Conservation (phyloP, 1,140 invertebrate species). For the Brachionus sp. region DNA sequence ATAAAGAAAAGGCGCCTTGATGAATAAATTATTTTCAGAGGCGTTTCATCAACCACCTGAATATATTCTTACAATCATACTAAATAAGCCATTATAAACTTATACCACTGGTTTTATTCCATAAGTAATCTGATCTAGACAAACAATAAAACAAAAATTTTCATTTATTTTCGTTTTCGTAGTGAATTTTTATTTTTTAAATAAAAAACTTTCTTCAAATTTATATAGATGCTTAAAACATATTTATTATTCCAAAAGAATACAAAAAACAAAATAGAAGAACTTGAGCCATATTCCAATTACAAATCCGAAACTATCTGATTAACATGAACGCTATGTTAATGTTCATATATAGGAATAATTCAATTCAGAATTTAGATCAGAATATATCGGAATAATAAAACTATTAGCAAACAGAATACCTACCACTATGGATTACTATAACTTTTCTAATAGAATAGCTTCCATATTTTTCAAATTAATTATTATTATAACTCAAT, state of each 20-base stretch:
- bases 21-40: not conserved
- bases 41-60: slow-evolving; percentile 5
- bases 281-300: not conserved
- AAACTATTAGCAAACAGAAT: not conserved
- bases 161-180: slow-evolving; percentile 2
- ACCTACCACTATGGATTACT: not conserved
- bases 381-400: not conserved
- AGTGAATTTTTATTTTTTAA: not conserved
- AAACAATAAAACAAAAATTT: not conserved
- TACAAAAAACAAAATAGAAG: no score
- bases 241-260: not conserved
- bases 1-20: slow-evolving; percentile 5
- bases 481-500: slow-evolving; percentile 30
- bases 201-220: slow-evolving; percentile 6
- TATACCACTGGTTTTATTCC: not conserved
- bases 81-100: not conserved
- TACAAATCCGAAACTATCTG: slow-evolving; percentile 35
- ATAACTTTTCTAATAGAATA: not conserved
- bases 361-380: not conserved
- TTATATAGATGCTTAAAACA: not conserved
- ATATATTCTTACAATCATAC: not conserved
- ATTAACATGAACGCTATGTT: not conserved
- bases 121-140: not conserved
- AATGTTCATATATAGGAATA: no score
- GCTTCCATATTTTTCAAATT: slow-evolving; percentile 17